These are phyloP conservation scores for Triops longicaudatus DNA, from an alignment of 1,140 invertebrate genomes.

Conservation along the genomic window DNA sequence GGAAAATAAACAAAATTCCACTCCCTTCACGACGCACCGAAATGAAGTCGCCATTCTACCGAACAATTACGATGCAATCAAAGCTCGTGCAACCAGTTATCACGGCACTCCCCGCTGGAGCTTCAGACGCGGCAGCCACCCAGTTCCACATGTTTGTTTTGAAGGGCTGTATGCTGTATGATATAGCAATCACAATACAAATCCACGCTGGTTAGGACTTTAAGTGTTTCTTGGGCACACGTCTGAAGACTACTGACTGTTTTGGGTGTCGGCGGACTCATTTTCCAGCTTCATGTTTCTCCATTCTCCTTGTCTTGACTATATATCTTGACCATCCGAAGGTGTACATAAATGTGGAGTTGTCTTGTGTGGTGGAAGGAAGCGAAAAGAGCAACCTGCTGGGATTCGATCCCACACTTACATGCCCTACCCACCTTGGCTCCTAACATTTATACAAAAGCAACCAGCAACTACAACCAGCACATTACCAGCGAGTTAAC, in stretches of 20 bases:
- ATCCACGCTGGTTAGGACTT: background rate
- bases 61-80: background rate
- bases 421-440: background rate
- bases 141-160: background rate
- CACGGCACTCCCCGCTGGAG: conserved; percentile 8
- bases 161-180: background rate
- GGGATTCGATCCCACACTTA: background rate
- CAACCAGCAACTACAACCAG: background rate
- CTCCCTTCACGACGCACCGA: background rate
- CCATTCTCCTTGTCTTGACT: conserved; percentile 11
- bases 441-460: background rate
- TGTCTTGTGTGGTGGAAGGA: background rate
- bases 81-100: background rate
- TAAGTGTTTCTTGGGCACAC: background rate
- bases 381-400: background rate
- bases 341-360: background rate
- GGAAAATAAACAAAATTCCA: background rate
- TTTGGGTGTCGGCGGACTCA: conserved; percentile 6
- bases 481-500: background rate
- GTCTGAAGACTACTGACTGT: conserved; percentile 5
- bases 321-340: conserved; percentile 2
- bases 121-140: background rate
- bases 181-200: background rate
- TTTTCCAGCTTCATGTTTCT: conserved; percentile 2
- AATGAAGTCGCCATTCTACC: background rate